A percentile compares a stretch with the other conserved stretches of the same genome.
phyloP scores from a whole-genome alignment of 2,113 vertebrate species.

The Muntiacus reevesi region DNA sequence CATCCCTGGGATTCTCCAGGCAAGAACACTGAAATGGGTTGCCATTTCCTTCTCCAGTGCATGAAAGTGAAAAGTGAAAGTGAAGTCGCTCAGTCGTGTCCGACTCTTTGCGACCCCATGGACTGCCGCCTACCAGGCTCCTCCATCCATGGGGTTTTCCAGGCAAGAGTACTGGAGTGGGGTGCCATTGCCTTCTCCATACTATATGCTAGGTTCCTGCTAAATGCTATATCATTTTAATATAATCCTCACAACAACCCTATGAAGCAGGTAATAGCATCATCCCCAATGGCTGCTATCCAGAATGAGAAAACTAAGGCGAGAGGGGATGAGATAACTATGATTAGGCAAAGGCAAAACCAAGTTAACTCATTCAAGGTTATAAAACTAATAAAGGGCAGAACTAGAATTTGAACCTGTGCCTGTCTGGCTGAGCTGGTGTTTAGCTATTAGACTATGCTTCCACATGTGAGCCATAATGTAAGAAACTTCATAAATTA shows the following conservation, averaged over 20 bases:
- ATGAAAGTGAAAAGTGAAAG: no score
- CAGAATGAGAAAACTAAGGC: background rate
- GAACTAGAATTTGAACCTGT: background rate
- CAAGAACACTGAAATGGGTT: no score
- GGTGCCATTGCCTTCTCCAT: background rate
- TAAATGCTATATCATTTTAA: background rate
- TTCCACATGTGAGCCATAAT: background rate
- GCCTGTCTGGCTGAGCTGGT: background rate
- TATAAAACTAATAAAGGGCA: background rate
- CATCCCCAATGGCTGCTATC: background rate
- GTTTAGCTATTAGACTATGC: background rate
- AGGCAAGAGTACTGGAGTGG: no score
- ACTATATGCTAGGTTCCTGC: background rate
- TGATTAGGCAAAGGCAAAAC: background rate
- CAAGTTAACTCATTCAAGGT: background rate
- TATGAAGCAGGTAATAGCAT: background rate
- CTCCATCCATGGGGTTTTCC: no score
- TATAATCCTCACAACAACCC: background rate
- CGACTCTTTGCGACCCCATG: no score
- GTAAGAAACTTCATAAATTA: background rate
- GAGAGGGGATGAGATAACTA: background rate
- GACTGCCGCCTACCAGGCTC: no score
- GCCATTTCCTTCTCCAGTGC: no score
- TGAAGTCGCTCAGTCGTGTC: no score
- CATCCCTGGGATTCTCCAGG: no score